phyloP scores from a whole-genome alignment of 2,797 vertebrate genomes.

The Galagoides demidoff region DNA sequence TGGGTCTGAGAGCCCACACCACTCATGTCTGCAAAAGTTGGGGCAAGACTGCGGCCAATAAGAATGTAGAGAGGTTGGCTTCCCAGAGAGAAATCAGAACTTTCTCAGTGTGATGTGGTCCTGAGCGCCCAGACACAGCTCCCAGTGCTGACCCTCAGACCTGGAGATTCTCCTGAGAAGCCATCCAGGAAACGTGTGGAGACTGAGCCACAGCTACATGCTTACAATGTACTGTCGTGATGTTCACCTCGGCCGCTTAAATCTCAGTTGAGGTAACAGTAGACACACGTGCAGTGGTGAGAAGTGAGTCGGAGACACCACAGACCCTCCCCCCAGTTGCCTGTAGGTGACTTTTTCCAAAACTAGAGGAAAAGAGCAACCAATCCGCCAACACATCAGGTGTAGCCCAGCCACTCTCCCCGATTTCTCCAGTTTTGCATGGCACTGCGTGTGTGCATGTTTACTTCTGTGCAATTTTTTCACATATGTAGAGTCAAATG shows the following conservation, averaged over 20 bases:
- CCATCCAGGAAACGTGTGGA: neutral
- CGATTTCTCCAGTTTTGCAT: neutral
- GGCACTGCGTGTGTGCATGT: neutral
- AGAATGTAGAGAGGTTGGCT: neutral
- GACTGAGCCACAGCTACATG: too few species aligned
- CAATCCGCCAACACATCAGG: neutral
- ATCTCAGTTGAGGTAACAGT: too few species aligned
- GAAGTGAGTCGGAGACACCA: neutral
- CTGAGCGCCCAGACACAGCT: neutral
- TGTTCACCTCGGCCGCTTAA: neutral
- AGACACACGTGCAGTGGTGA: neutral
- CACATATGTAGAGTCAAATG: neutral
- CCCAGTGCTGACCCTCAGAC: neutral
- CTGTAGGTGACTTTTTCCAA: accelerated
- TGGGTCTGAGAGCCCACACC: neutral
- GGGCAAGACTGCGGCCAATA: neutral
- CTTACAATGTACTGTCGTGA: neutral
- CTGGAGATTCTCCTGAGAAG: neutral
- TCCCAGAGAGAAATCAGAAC: neutral
- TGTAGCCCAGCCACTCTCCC: neutral
- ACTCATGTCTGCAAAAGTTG: neutral
- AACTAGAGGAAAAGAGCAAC: neutral
- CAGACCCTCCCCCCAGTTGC: neutral
- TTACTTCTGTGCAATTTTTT: neutral
- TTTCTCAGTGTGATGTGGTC: neutral